Evolutionary conservation across 2,797 vertebrate genomes (phyloP), one percentile per base, ranked within the genome.

Genomic region (Psittacula echo): DNA sequence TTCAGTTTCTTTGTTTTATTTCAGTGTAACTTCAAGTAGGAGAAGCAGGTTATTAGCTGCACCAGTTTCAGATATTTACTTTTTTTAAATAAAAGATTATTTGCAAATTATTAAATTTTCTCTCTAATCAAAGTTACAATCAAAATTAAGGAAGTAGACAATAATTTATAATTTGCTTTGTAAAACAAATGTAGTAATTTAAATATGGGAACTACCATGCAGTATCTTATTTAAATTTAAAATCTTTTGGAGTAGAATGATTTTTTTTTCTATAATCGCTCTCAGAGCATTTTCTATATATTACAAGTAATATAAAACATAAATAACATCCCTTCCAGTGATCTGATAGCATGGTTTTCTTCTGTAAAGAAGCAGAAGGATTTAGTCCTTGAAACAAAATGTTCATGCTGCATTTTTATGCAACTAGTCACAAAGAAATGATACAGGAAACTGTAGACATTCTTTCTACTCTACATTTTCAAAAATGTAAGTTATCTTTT

Each of bases 381-480:
- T 95, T 95, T 92, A 62, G 96, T 90, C 67, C 82, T 87, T 83
- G 51, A 81, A 93, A 76, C 24, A 79, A 90, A 88, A 71, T 65
- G 9, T 65, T 92, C 45, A n/a, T 75, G 56, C 16, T 83, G 24
- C 44, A 85, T 34, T 29, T 29, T 94, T 86, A 87, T 60, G 27
- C 92, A 95, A 72, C 29, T 56, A 85, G 23, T 30, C 26, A 54
- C 62, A 68, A 89, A 80, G 65, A 60, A 92, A 91, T 29, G 11
- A 70, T 84, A 72, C 13, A 72, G 19, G 51, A 9, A 32, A 56
- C 27, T 44, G 22, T 18, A 85, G 18, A 24, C 7, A 34, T 68
- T 97, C 64, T 66, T 83, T 83, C 27, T 51, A 66, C 45, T 82
- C 65, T 68, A 58, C 27, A 67, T 96, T 97, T 89, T 96, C 62